These are phyloP conservation scores for Paracentrotus lividus DNA, from an alignment of 53 echinoderm and acorn worm genomes.

Conservation along the genomic window DNA sequence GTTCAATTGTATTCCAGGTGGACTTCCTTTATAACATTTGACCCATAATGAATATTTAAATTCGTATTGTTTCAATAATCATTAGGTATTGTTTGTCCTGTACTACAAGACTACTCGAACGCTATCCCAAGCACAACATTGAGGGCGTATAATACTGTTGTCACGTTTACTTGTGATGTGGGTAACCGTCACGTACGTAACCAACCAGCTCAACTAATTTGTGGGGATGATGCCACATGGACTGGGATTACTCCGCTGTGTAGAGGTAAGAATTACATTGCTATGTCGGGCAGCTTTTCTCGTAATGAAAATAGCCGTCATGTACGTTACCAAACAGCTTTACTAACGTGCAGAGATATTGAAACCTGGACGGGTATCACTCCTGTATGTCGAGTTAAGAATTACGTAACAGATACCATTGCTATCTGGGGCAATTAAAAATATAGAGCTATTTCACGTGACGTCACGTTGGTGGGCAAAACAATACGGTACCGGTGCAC, in stretches of 20 bases:
- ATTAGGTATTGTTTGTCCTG: conserved; percentile 57
- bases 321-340: conserved; percentile 56
- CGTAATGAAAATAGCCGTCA: no score
- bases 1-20: no score
- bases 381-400: conserved; percentile 74
- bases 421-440: no score
- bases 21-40: background rate
- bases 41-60: background rate
- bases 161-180: conserved; percentile 72
- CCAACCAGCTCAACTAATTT: conserved; percentile 63
- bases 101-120: conserved; percentile 57
- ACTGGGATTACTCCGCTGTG: conserved; percentile 68
- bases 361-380: conserved; percentile 68
- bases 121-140: conserved; percentile 55
- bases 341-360: conserved; percentile 64
- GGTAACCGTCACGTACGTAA: conserved; percentile 62
- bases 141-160: conserved; percentile 64
- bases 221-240: conserved; percentile 66
- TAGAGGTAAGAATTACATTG: conserved; percentile 71
- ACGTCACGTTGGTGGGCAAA: no score
- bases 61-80: background rate
- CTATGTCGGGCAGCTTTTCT: no score
- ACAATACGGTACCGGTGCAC: no score
- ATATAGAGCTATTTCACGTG: no score
- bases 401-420: no score